Evolutionary conservation across 2,113 vertebrate genomes (phyloP).

Genomic region (Trichechus manatus): DNA sequence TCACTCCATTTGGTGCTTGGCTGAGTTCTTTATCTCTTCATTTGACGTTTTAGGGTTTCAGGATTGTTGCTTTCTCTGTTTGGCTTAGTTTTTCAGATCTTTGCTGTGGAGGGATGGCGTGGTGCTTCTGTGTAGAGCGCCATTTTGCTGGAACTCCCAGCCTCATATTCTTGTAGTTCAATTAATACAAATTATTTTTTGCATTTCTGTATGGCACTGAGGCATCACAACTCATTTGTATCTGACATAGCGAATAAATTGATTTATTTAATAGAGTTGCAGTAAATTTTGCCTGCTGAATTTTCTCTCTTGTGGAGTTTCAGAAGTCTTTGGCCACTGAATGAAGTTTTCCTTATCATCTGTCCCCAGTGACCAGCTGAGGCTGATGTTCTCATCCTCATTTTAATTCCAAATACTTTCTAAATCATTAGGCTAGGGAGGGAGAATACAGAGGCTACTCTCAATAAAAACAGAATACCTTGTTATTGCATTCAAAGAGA

Average conservation of each 20-base stretch:
- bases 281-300: neutral
- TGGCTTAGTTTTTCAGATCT: no score
- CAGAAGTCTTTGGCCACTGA: neutral
- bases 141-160: no score
- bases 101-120: no score
- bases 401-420: slow-evolving; percentile 21
- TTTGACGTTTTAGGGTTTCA: no score
- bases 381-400: neutral
- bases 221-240: neutral
- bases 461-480: neutral
- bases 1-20: no score
- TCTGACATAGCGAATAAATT: neutral
- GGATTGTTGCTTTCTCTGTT: no score
- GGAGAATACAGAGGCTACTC: neutral
- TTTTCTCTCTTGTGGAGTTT: neutral
- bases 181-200: slow-evolving; percentile 24
- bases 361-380: neutral
- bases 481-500: neutral
- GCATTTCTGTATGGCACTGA: neutral
- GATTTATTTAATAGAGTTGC: slow-evolving; percentile 45
- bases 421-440: neutral
- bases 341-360: neutral
- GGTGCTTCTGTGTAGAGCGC: no score
- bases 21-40: no score
- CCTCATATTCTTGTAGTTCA: neutral